These are phyloP conservation scores for Thunnus maccoyii DNA, from an alignment of 2,113 vertebrate species.

Conservation along the genomic window DNA sequence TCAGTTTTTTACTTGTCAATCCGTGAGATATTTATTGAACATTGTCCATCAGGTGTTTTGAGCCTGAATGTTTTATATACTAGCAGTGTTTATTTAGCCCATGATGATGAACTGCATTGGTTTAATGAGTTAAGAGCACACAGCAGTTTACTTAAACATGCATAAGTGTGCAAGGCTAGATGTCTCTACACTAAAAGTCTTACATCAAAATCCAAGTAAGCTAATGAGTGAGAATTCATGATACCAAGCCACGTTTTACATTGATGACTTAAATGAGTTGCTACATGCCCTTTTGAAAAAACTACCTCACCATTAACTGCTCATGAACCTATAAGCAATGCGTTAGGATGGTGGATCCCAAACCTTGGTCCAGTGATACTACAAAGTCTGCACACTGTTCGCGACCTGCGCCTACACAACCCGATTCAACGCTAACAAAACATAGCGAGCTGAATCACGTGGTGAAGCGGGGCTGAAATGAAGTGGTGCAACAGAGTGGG, in stretches of 20 bases:
- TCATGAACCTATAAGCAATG: slow-evolving; percentile 70
- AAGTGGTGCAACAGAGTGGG: not conserved
- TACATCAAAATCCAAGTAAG: slow-evolving; percentile 8
- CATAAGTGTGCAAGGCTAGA: slow-evolving; percentile 15
- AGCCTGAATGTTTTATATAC: slow-evolving; percentile 41
- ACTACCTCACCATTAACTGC: slow-evolving; percentile 30
- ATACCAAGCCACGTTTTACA: slow-evolving; percentile 50
- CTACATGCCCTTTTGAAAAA: slow-evolving; percentile 44
- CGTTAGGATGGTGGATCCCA: slow-evolving; percentile 60
- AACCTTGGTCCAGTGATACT: slow-evolving; percentile 63
- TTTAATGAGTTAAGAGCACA: slow-evolving; percentile 49
- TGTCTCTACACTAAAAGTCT: not conserved
- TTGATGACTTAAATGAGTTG: slow-evolving; percentile 50
- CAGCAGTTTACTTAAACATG: slow-evolving; percentile 46
- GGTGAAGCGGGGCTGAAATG: not conserved
- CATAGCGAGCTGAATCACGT: not conserved
- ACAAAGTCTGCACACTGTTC: not conserved
- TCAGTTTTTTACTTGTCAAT: not conserved
- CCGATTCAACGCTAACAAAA: not conserved
- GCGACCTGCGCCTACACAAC: not conserved
- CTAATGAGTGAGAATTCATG: slow-evolving; percentile 53
- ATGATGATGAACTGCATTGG: slow-evolving; percentile 50
- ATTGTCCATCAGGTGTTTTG: slow-evolving; percentile 74
- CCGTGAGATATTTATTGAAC: not conserved
- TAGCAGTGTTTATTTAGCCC: slow-evolving; percentile 37